These are phyloP conservation scores for Papilio polytes DNA, from an alignment of 1,140 invertebrate genomes.

Conservation along the genomic window DNA sequence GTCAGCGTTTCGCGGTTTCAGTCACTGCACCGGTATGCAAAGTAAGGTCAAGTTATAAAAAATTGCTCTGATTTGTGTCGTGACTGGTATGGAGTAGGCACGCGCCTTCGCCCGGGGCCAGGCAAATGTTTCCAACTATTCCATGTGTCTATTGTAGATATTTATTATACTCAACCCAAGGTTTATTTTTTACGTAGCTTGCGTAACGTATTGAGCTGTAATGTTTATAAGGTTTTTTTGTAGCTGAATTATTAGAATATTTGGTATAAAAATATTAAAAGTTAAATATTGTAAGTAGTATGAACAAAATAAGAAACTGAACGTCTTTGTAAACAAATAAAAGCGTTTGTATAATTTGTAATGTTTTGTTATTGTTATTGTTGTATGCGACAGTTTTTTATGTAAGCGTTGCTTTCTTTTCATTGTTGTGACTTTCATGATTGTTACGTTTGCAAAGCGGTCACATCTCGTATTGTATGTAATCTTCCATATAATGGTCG, in stretches of 20 bases:
- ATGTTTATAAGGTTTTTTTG: background rate
- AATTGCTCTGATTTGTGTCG: slow-evolving; percentile 69
- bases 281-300: background rate
- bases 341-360: slow-evolving; percentile 20
- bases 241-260: background rate
- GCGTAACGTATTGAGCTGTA: background rate
- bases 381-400: slow-evolving; percentile 62
- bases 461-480: slow-evolving; percentile 69
- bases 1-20: slow-evolving; percentile 33
- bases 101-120: slow-evolving; percentile 67
- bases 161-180: slow-evolving; percentile 70
- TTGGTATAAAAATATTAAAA: background rate
- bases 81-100: slow-evolving; percentile 71
- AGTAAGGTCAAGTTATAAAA: slow-evolving; percentile 65
- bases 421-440: slow-evolving; percentile 74
- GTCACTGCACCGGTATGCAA: slow-evolving; percentile 47
- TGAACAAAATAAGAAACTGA: background rate
- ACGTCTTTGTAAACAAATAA: background rate
- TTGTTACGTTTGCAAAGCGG: slow-evolving; percentile 69
- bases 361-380: slow-evolving; percentile 40
- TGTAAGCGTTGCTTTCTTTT: slow-evolving; percentile 69
- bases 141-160: slow-evolving; percentile 73
- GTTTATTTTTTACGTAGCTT: slow-evolving; percentile 54
- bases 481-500: slow-evolving; percentile 68
- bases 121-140: slow-evolving; percentile 68